Evolutionary conservation across 2,113 vertebrate genomes (phyloP), one percentile per base, ranked within the genome.

Genomic region (Dromaius novaehollandiae): DNA sequence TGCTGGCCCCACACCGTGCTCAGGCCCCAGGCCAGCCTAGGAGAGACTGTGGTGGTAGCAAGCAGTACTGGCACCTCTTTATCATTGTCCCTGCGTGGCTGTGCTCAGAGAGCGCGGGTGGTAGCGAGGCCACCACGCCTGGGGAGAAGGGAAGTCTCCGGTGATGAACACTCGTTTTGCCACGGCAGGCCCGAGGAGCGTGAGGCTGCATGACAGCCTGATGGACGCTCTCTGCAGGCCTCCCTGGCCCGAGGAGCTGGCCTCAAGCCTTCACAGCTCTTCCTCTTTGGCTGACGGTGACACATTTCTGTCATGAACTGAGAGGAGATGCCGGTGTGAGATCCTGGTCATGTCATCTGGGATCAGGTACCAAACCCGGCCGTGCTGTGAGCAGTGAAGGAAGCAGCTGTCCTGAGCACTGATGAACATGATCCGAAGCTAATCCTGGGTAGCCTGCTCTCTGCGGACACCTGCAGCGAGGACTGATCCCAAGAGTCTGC

Each of bases 341-440:
- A 95, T 92, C 93, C 93, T 19, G 6, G 70, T 95, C 85, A 22
- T 94, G 97, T 97, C 97, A 96, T 55, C 50, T 82, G 79, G 93
- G 95, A 97, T 97, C 95, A 96, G 85, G 91, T 96, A 95, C 86
- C 94, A 75, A 90, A 74, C 60, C 53, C 68, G 7, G 64, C 81
- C 2, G 0, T 76, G 63, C 89, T 83, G 61, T 44, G 6, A 55
- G 93, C 88, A 11, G 26, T 7, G 89, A 89, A 64, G 90, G 78
- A 84, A 88, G 84, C 92, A 92, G 88, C 92, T 93, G 94, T 88
- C 90, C 83, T 6, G 3, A 66, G 93, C 25, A 0, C 65, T 93
- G 63, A 63, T 28, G 82, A 88, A 51, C 92, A 91, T n/a, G 93
- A 86, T 90, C 66, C 71, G 53, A 81, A 94, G 92, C 95, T 90